These are phyloP conservation scores for Castor canadensis DNA, from an alignment of 2,113 vertebrate genomes.

Conservation along the genomic window DNA sequence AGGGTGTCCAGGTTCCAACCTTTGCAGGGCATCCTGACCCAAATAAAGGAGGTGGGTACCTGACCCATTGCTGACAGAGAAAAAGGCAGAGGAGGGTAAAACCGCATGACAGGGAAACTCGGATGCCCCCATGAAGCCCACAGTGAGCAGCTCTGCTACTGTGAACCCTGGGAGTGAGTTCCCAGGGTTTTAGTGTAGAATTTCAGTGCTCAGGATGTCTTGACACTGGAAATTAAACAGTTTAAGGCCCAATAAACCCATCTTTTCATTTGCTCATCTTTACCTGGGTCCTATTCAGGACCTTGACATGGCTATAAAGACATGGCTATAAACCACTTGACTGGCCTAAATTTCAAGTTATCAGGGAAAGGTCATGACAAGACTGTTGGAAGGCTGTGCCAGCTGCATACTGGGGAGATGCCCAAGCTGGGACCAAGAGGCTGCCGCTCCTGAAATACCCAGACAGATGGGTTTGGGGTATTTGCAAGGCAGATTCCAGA, in stretches of 20 bases:
- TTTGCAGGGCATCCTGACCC: background rate
- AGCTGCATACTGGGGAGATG: slow-evolving; percentile 59
- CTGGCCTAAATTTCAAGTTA: slow-evolving; percentile 48
- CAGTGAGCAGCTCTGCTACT: background rate
- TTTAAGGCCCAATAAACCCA: slow-evolving; percentile 4
- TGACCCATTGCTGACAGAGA: background rate
- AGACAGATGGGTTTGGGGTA: slow-evolving; percentile 56
- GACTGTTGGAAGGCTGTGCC: slow-evolving; percentile 49
- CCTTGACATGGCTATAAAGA: slow-evolving; percentile 40
- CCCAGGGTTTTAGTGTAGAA: background rate
- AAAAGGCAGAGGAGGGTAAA: background rate
- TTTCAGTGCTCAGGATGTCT: background rate
- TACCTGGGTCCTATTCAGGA: background rate
- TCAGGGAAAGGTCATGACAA: slow-evolving; percentile 44
- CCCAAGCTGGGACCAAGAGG: slow-evolving; percentile 57
- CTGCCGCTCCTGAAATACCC: slow-evolving; percentile 63
- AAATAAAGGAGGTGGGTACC: background rate
- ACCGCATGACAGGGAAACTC: background rate
- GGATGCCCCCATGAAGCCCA: background rate
- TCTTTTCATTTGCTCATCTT: slow-evolving; percentile 11
- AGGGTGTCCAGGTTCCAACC: background rate
- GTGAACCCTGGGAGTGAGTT: background rate
- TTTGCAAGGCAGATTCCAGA: slow-evolving; percentile 59
- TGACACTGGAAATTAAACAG: background rate
- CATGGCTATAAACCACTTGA: slow-evolving; percentile 40